These are phyloP conservation scores for Argya squamiceps DNA, from an alignment of 2,797 vertebrate species.

Conservation along the genomic window DNA sequence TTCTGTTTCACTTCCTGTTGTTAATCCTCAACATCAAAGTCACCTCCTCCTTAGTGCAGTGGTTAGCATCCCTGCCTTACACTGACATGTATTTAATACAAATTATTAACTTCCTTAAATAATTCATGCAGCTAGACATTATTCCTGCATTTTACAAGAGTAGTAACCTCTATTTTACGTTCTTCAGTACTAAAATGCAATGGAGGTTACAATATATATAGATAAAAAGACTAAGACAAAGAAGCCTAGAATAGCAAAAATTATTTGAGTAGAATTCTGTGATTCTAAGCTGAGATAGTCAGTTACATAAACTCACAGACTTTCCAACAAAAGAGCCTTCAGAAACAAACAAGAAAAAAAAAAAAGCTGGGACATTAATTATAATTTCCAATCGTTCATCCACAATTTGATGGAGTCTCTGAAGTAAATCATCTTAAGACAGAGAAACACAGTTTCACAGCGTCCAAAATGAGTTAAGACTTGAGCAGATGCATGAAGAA, in stretches of 20 bases:
- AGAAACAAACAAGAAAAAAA: background rate
- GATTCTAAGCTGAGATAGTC: background rate
- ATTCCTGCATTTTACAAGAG: constrained; percentile 65
- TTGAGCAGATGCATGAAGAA: constrained; percentile 59
- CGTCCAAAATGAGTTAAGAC: constrained; percentile 60
- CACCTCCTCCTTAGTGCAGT: constrained; percentile 84
- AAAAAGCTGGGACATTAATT: background rate
- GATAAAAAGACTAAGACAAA: constrained; percentile 19
- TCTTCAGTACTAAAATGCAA: constrained; percentile 21
- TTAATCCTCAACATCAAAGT: constrained; percentile 87
- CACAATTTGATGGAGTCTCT: constrained; percentile 35
- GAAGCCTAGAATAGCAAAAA: constrained; percentile 46
- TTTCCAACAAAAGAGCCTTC: background rate
- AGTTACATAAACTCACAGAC: background rate
- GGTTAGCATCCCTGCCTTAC: constrained; percentile 83
- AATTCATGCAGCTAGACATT: constrained; percentile 62
- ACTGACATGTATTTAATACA: constrained; percentile 67
- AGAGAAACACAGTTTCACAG: constrained; percentile 43
- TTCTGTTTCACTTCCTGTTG: constrained; percentile 84
- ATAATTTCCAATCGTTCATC: constrained; percentile 23
- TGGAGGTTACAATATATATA: constrained; percentile 9
- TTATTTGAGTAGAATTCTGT: constrained; percentile 11
- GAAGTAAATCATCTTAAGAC: constrained; percentile 34
- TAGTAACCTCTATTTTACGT: constrained; percentile 56
- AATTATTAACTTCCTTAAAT: constrained; percentile 70